These are phyloP conservation scores for Polymixis flavicincta DNA, from an alignment of 2,888 invertebrate genomes.

Conservation along the genomic window DNA sequence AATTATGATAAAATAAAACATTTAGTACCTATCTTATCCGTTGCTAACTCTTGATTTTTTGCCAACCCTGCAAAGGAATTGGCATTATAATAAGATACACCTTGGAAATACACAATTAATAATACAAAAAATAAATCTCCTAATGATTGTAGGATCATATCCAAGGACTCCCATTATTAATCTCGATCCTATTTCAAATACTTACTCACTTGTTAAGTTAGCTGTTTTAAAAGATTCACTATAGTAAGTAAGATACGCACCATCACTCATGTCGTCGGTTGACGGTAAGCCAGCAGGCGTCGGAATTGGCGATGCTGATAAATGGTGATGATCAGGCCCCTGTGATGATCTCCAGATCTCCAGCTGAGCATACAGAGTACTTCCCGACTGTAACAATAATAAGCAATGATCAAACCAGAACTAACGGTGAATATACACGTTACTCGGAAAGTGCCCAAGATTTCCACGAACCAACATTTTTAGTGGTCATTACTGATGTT, in stretches of 20 bases:
- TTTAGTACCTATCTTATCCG: conserved; percentile 64
- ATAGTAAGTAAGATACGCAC: conserved; percentile 82
- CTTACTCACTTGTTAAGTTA: neutral
- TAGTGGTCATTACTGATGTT: conserved; percentile 25
- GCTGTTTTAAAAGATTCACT: neutral
- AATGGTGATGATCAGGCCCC: conserved; percentile 86
- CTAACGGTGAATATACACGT: conserved; percentile 42
- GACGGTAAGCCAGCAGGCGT: conserved; percentile 87
- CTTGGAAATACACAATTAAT: conserved; percentile 19
- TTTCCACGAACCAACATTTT: conserved; percentile 45
- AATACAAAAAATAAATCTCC: neutral
- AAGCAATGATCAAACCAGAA: conserved; percentile 53
- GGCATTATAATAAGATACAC: conserved; percentile 56
- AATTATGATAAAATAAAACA: conserved; percentile 48
- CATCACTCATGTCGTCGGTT: conserved; percentile 93
- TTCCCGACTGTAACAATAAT: conserved; percentile 92
- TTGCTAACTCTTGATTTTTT: conserved; percentile 60
- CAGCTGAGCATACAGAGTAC: conserved; percentile 95
- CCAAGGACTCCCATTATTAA: neutral
- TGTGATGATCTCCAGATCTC: conserved; percentile 93
- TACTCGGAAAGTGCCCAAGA: conserved; percentile 27
- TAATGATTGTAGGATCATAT: neutral
- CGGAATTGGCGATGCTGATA: conserved; percentile 83
- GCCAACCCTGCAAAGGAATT: conserved; percentile 61
- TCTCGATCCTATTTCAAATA: neutral